Evolutionary conservation across 1,140 invertebrate species (phyloP), one percentile per base, ranked within the genome.

Genomic region (Sitobion miscanthi): DNA sequence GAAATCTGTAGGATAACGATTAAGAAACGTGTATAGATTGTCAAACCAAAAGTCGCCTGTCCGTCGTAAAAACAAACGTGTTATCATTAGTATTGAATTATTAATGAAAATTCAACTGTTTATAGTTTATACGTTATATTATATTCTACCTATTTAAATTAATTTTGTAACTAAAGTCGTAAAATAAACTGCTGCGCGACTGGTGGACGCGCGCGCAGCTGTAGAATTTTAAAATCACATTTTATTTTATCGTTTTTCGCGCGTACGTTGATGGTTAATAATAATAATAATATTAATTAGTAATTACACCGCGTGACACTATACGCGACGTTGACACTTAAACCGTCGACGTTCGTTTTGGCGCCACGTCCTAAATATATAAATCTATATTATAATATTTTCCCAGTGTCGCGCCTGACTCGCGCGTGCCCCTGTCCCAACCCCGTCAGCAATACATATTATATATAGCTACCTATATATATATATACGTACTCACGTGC

Each of bases 331-430:
- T 35, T 35, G 21, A 45, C 85, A 45, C 30, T 42, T 45, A 52
- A 25, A 88, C 23, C 7, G 49, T n/a, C 30, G 49, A 35, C 86
- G 45, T 49, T n/a, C n/a, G 20, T 35, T 54, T 38, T 38, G 87
- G 87, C 87, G 87, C 87, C 87, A 54, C 87, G 20, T 89, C 87
- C 49, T 89, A 30, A 69, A n/a, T 69, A 69, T 57, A 57, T 57
- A 69, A n/a, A n/a, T n/a, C 8, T 69, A n/a, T 69, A 69, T 69
- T 69, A 69, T 69, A 69, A 69, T 69, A 69, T 69, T 38, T 89
- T 52, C n/a, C 7, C 6, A 20, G n/a, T 52, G 47, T 88, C 47
- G 23, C 87, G 54, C 87, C 49, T 89, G 87, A 49, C 21, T 88
- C 47, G 23, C 87, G 54, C 87, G 87, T 89, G 87, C 87, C 21